Conservation (phyloP, 2,113 vertebrate genomes). For the Candoia aspera region DNA sequence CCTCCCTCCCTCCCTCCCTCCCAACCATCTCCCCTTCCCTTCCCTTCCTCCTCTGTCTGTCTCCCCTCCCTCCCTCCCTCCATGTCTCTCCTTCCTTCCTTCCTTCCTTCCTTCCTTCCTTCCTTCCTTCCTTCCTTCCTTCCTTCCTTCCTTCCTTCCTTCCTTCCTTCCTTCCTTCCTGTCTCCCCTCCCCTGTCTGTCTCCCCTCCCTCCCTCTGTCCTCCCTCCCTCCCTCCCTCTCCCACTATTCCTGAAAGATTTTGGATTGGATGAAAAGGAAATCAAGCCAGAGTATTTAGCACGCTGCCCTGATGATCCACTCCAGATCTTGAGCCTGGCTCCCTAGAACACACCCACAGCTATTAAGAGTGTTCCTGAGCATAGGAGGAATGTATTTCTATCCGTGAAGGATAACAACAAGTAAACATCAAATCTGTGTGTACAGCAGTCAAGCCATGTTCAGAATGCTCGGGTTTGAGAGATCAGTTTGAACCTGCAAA, state of each 20-base stretch:
- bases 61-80: neutral
- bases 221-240: neutral
- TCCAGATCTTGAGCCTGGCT: neutral
- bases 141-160: neutral
- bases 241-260: neutral
- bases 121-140: neutral
- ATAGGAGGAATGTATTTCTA: too few relatives aligned
- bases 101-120: neutral
- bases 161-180: neutral
- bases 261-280: neutral
- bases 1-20: too few relatives aligned
- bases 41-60: neutral
- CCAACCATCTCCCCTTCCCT: neutral
- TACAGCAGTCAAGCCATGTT: too few relatives aligned
- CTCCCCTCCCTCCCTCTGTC: neutral
- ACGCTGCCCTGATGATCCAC: neutral
- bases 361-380: too few relatives aligned
- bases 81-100: neutral
- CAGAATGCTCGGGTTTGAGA: too few relatives aligned
- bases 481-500: too few relatives aligned
- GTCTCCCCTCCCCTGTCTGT: fast-evolving
- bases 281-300: neutral
- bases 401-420: too few relatives aligned
- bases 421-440: too few relatives aligned
- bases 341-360: neutral